Evolutionary conservation across 2,888 invertebrate genomes (phyloP), one percentile per base, ranked within the genome.

Genomic region (Strigamia transsilvanica): DNA sequence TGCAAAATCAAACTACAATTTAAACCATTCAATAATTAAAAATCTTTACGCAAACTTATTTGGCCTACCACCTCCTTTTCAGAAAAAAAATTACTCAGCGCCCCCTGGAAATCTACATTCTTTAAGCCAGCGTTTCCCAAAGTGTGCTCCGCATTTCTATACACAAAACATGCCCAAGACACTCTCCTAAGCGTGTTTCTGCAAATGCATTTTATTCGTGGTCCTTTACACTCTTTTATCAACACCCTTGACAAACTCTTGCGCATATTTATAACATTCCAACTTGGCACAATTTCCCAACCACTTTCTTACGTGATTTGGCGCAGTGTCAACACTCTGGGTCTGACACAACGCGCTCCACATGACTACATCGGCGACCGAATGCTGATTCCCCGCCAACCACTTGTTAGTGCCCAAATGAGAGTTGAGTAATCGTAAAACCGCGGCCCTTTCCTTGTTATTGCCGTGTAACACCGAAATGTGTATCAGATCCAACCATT

Each of bases 331-430:
- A 80, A 80, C 51, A 27, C 46, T 42, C 51, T 80, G 80, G 3
- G 80, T 80, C 23, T 81, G 73, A 73, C 27, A 38, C 15, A 81
- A 38, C 4, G 81, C 46, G 79, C 83, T 83, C 79, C 79, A 56
- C 46, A 82, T 34, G 10, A 79, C 81, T 4, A 83, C 41, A 73
- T 83, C 83, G 13, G 83, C 82, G 6, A 82, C 38, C 27, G 79
- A 46, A 32, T 73, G n/a, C 9, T 56, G 21, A 23, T 82, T 34
- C 32, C 66, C 79, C 15, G 61, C 78, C 12, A 83, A 32, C 42
- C 46, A 83, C 41, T 34, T 34, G 2, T 82, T 21, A 9, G 13
- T 9, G 9, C 23, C 66, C 18, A 82, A 38, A 41, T 42, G 61
- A n/a, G n/a, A 2, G 21, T 61, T 66, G 15, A 82, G 18, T 5